Base-by-base conservation (phyloP, 2,888 invertebrate genomes). In the Orchesella flavescens region DNA sequence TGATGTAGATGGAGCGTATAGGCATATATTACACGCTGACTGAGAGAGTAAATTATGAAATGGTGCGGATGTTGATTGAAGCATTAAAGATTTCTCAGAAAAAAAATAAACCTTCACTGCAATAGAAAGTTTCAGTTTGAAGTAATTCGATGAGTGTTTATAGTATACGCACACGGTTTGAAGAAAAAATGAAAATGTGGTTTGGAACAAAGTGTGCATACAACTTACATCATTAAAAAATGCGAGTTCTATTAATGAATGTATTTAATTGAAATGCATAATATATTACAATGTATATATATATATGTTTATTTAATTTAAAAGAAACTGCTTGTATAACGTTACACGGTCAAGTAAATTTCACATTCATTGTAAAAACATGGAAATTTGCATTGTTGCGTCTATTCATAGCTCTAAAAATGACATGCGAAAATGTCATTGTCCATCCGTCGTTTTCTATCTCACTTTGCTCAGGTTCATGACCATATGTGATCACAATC, bases 51-150 rank as follows among this genome's bases (percentile, higher is more conserved):
- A 24, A 24, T 24, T 15, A 63, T 12, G 15, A 63, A 63, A 63
- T 24, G 63, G 19, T 63, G 63, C 63, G 63, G 63, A 63, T 63
- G 63, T 34, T 34, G 34, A 34, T 63, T 63, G 24, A 24, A 63
- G 63, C 34, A 63, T 23, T 24, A 59, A 21, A n/a, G 59, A 59
- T 59, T 59, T 59, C 63, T 24, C 24, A 63, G 15, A 63, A 24
- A 63, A 63, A 63, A 63, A 63, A 68, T 44, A 19, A 46, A 46
- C 17, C 66, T 69, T 69, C 53, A 53, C 19, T 69, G 69, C 46
- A 21, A 23, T 69, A 69, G 69, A 69, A 69, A 69, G 69, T 69
- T 69, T 34, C 34, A 34, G 34, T 34, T 34, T 53, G 53, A n/a
- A 43, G 43, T 21, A 19, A 69, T 21, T 19, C 15, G 2, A 68